A percentile compares a stretch with the other conserved stretches of the same genome.
Conservation (phyloP, 35 echinoderm and acorn worm genomes). For the Heliocidaris erythrogramma region DNA sequence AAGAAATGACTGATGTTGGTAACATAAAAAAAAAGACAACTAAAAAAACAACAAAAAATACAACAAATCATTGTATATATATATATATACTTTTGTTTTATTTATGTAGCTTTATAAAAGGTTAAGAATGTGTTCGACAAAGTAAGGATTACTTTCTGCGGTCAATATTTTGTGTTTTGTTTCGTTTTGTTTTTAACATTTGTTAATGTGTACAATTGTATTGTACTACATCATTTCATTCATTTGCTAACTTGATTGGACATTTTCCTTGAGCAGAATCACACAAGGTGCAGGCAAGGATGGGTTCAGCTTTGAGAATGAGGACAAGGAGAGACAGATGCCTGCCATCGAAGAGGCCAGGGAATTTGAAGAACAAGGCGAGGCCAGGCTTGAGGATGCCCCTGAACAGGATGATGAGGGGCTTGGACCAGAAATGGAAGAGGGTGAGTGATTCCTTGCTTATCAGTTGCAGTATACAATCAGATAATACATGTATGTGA, state of each 20-base stretch:
- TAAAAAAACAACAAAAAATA: no score
- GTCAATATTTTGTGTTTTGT: neutral
- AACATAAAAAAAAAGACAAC: no score
- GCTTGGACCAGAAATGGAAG: constrained; percentile 30
- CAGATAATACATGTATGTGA: no score
- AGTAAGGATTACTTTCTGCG: no score
- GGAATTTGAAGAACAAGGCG: neutral
- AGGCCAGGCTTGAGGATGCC: neutral
- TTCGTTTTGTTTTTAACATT: neutral
- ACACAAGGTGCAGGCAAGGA: constrained; percentile 81
- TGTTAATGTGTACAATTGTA: neutral
- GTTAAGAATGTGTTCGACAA: no score
- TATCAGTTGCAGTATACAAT: no score
- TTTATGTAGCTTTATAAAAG: no score
- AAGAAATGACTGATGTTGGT: no score
- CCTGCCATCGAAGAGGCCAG: constrained; percentile 57
- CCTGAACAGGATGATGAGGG: constrained; percentile 38
- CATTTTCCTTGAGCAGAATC: constrained; percentile 50
- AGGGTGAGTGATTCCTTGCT: neutral
- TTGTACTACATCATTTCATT: neutral
- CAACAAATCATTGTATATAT: no score
- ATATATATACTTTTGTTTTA: no score
- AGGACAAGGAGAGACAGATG: constrained; percentile 56
- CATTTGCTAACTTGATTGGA: neutral
- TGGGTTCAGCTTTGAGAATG: constrained; percentile 64